These are phyloP conservation scores for Nycteola revayana DNA, from an alignment of 2,888 invertebrate genomes.

Conservation along the genomic window DNA sequence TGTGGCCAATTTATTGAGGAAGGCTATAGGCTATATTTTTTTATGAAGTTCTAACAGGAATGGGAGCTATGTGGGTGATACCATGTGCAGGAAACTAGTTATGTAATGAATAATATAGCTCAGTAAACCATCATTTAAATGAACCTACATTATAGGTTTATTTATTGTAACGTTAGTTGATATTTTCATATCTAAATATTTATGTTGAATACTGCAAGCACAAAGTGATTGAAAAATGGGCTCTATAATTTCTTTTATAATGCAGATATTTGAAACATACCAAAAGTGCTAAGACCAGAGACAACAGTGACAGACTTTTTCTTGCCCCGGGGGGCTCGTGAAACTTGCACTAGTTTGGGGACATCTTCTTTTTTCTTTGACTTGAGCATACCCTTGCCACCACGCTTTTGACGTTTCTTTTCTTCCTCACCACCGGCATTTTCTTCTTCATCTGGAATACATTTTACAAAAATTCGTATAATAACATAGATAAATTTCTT, in stretches of 20 bases:
- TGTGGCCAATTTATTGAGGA: no score
- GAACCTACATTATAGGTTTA: no score
- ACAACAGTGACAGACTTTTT: conserved; percentile 99
- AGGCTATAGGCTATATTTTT: no score
- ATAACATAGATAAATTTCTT: neutral
- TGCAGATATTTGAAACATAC: no score
- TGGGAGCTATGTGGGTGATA: no score
- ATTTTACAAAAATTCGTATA: neutral
- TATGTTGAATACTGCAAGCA: conserved; percentile 1
- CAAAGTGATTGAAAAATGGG: neutral
- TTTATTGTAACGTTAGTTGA: no score
- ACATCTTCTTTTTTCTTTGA: conserved; percentile 96
- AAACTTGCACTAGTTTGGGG: conserved; percentile 92
- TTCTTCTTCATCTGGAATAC: conserved; percentile 81
- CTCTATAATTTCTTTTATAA: no score
- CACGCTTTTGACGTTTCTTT: conserved; percentile 97
- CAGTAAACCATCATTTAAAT: no score
- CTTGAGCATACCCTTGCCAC: conserved; percentile 97
- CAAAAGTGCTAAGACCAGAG: conserved; percentile 96
- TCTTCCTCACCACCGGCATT: conserved; percentile 92
- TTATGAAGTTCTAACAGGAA: no score
- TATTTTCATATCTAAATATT: no score
- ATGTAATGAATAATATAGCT: no score
- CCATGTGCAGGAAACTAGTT: no score
- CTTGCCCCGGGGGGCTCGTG: conserved; percentile 96